Base-by-base conservation (phyloP, 2,797 vertebrate genomes). In the Pyrocephalus nanus region DNA sequence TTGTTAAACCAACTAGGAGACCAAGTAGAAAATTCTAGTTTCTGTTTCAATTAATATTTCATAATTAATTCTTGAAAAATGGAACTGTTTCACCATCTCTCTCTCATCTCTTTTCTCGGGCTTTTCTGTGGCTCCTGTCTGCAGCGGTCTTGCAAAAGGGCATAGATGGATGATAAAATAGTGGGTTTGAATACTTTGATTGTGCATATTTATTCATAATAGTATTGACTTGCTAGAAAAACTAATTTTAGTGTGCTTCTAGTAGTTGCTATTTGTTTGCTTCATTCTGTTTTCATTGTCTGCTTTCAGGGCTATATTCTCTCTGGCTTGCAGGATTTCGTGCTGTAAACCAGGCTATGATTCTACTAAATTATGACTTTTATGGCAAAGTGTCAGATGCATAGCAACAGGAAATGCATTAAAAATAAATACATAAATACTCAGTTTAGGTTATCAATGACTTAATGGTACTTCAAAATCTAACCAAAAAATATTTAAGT, bases 31-130 rank as follows among this genome's bases (percentile, higher is more conserved):
- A 74, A 87, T 82, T 60, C 53, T 42, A 47, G 69, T 61, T 91
- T 88, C 61, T 57, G 19, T 82, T 87, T 74, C 65, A 79, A 62
- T 94, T 85, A 89, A 60, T 93, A 80, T 83, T 92, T 96, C 11
- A 23, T 79, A 67, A 61, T 92, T 86, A 76, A 77, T 93, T 84
- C 6, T 70, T 73, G 89, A 70, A 86, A 86, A 84, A 81, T 62
- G 7, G 29, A 85, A 69, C 18, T 64, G 15, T 26, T 91, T 87
- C 30, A 21, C 64, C 32, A 57, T 54, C 32, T 9, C 8, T 60
- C 14, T 77, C 69, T 83, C 47, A 20, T 85, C n/a, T 34, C 66
- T 69, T 87, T 57, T 66, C 38, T 25, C n/a, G 62, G 38, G 45
- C 57, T 88, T 18, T 82, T 86, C 23, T 3, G 0, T 48, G 57